Conservation (phyloP, 2,888 invertebrate genomes). For the Phrixothrix hirtus region DNA sequence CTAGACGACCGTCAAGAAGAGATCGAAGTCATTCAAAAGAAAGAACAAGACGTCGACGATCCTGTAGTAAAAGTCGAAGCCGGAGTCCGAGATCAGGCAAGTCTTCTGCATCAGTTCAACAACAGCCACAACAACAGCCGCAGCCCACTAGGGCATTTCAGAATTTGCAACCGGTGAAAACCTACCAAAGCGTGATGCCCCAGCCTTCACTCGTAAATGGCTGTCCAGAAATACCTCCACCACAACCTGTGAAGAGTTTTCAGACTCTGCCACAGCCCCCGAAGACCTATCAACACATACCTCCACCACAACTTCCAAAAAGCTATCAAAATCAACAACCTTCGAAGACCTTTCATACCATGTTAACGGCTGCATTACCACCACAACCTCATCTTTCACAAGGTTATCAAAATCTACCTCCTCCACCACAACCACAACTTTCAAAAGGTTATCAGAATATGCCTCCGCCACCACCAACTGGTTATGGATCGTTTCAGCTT, state of each 20-base stretch:
- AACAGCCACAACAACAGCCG: conserved; percentile 32
- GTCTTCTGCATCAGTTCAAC: conserved; percentile 27
- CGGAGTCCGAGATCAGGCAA: conserved; percentile 43
- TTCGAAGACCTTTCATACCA: conserved; percentile 36
- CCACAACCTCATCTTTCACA: conserved; percentile 47
- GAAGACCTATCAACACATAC: conserved; percentile 19
- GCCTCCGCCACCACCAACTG: conserved; percentile 36
- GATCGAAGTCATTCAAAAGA: conserved; percentile 38
- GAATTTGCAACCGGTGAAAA: conserved; percentile 37
- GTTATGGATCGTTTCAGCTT: conserved; percentile 45
- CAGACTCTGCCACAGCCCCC: conserved; percentile 36
- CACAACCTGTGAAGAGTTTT: conserved; percentile 38
- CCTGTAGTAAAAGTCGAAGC: conserved; percentile 45
- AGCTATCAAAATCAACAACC: conserved; percentile 24
- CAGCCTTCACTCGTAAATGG: conserved; percentile 34
- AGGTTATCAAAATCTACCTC: conserved; percentile 42
- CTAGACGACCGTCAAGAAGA: conserved; percentile 36
- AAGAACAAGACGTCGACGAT: conserved; percentile 49
- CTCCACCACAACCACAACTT: conserved; percentile 36
- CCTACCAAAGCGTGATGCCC: conserved; percentile 10
- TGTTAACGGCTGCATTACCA: conserved; percentile 50
- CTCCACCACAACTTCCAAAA: conserved; percentile 34
- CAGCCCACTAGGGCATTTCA: conserved; percentile 30
- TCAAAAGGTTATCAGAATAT: conserved; percentile 42
- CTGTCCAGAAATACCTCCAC: conserved; percentile 36